Conservation (phyloP, 2,797 vertebrate species). For the Zalophus californianus region DNA sequence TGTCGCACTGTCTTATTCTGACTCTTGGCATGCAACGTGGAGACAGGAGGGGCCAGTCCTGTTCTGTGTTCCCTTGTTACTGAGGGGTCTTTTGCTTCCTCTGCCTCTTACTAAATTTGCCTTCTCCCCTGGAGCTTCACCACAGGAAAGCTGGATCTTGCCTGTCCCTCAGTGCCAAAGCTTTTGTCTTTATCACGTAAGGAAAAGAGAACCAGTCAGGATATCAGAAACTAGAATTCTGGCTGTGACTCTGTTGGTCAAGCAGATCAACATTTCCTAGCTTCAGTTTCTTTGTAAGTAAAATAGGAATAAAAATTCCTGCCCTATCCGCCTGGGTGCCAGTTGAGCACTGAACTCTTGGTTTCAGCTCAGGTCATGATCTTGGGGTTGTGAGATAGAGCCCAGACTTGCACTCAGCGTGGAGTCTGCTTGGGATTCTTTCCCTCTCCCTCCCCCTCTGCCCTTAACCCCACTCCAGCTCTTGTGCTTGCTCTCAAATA, state of each 20-base stretch:
- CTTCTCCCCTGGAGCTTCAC: neutral
- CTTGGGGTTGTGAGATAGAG: neutral
- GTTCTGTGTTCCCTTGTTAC: neutral
- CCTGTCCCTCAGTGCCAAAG: neutral
- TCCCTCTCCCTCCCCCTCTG: neutral
- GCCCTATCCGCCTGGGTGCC: neutral
- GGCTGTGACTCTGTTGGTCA: neutral
- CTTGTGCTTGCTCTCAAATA: neutral
- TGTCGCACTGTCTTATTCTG: neutral
- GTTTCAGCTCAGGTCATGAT: neutral
- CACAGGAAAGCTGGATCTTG: neutral
- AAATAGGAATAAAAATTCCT: slow-evolving; percentile 24
- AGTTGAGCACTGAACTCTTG: neutral
- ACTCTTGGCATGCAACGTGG: neutral
- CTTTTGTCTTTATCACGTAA: neutral
- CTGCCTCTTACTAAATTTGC: neutral
- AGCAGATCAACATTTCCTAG: neutral
- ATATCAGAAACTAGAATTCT: neutral
- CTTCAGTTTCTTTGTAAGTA: neutral
- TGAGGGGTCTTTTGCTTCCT: neutral
- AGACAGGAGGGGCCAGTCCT: neutral
- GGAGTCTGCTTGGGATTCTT: neutral
- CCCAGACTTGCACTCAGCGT: neutral
- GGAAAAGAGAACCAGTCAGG: neutral
- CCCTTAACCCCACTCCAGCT: neutral